These are phyloP conservation scores for Ardeotis arabs DNA, from an alignment of 2,113 vertebrate genomes.

Conservation along the genomic window DNA sequence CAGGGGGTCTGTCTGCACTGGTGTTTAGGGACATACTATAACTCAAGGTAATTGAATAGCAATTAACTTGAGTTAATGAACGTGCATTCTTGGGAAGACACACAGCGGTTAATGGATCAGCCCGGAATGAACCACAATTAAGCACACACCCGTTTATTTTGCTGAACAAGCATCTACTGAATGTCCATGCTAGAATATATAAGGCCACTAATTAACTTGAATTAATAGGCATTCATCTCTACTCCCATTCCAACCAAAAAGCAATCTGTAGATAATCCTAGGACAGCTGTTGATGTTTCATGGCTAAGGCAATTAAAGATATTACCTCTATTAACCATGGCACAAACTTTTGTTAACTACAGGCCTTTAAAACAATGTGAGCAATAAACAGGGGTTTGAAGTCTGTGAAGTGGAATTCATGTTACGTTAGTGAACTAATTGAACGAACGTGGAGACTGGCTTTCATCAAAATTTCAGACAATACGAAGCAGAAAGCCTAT, in stretches of 20 bases:
- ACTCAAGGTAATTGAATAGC: conserved; percentile 52
- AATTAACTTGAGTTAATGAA: conserved; percentile 60
- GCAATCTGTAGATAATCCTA: background rate
- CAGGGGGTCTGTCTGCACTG: background rate
- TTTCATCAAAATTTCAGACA: background rate
- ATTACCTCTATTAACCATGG: background rate
- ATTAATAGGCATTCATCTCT: background rate
- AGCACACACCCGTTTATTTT: background rate
- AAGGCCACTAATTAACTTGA: background rate
- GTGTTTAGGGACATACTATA: conserved; percentile 25
- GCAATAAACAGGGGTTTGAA: background rate
- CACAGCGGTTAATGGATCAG: background rate
- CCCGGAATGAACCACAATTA: background rate
- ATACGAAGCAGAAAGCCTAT: background rate
- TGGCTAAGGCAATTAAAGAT: background rate
- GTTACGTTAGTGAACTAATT: background rate
- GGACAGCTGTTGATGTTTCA: background rate
- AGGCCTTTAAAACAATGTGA: background rate
- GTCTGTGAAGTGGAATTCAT: background rate
- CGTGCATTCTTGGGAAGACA: conserved; percentile 5
- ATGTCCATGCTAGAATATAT: background rate
- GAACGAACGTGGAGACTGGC: background rate
- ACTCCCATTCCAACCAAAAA: background rate
- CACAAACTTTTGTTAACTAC: background rate
- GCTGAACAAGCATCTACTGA: background rate